Evolutionary conservation across 2,113 vertebrate species (phyloP).

Genomic region (Brachypodius melanocephalos): DNA sequence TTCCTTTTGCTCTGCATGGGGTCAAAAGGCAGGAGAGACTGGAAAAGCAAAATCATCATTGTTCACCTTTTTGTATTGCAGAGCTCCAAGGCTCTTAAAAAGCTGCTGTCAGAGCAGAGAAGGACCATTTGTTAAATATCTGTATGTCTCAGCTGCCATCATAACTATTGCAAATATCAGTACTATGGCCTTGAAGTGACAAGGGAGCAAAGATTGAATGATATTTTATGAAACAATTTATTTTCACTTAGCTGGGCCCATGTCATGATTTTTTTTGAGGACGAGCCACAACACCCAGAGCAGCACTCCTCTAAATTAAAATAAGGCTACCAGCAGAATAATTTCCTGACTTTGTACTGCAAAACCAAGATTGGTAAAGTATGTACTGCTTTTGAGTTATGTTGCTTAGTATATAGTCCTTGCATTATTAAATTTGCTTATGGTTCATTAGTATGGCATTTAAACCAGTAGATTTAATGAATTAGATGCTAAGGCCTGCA

Average conservation of each 20-base stretch:
- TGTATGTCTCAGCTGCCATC: not conserved
- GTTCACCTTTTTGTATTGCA: not conserved
- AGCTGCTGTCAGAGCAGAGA: not conserved
- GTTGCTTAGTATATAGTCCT: not conserved
- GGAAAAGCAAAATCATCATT: not conserved
- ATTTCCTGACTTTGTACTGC: not conserved
- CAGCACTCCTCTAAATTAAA: not conserved
- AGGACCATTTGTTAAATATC: not conserved
- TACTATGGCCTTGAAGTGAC: not conserved
- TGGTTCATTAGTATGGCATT: not conserved
- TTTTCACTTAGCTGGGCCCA: not conserved
- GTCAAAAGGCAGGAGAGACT: not conserved
- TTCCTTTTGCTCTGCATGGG: not conserved
- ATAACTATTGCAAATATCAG: not conserved
- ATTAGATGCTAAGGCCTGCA: not conserved
- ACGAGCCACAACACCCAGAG: not conserved
- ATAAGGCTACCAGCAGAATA: not conserved
- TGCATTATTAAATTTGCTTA: not conserved
- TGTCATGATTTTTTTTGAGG: not conserved
- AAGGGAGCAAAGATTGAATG: not conserved
- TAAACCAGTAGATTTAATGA: not conserved
- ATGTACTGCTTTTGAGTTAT: not conserved
- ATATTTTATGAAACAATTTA: not conserved
- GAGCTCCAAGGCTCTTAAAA: not conserved
- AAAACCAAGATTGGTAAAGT: not conserved